Percentiles rank a stretch among this genome's conserved stretches.
These are phyloP conservation scores for Erebia aethiops DNA, from an alignment of 2,888 invertebrate genomes.

Conservation along the genomic window DNA sequence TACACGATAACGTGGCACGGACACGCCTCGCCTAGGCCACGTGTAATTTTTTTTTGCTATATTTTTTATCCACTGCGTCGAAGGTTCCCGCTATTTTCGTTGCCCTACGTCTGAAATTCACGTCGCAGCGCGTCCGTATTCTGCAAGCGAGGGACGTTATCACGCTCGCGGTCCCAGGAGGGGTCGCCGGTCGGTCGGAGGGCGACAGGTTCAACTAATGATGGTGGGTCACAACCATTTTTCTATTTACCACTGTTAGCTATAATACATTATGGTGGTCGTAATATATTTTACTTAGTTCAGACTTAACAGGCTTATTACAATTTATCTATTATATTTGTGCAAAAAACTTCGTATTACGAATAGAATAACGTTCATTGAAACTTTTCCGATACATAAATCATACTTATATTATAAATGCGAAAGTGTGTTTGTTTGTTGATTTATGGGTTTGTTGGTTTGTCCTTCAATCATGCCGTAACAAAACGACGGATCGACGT, in stretches of 20 bases:
- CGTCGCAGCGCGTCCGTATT: constrained; percentile 38
- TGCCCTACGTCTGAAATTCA: constrained; percentile 43
- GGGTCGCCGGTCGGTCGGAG: constrained; percentile 49
- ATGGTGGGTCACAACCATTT: constrained; percentile 53
- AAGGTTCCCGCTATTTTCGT: constrained; percentile 25
- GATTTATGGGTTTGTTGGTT: too few species aligned
- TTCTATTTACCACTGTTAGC: constrained; percentile 46
- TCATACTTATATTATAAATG: too few species aligned
- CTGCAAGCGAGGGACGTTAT: constrained; percentile 54
- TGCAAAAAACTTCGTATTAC: background rate
- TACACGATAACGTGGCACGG: too few species aligned
- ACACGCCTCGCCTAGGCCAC: too few species aligned
- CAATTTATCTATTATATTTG: background rate
- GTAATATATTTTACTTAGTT: constrained; percentile 35
- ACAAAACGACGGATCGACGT: too few species aligned
- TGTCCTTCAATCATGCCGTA: too few species aligned
- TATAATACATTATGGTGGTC: constrained; percentile 27
- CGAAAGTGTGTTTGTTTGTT: too few species aligned
- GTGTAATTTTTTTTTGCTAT: too few species aligned
- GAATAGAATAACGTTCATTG: too few species aligned
- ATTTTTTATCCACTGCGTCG: too few species aligned
- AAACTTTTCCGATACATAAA: too few species aligned
- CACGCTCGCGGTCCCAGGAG: constrained; percentile 57
- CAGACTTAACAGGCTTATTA: constrained; percentile 6
- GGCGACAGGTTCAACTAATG: constrained; percentile 57